These are phyloP conservation scores for Meloe dianella DNA, from an alignment of 2,888 invertebrate genomes.

Conservation along the genomic window DNA sequence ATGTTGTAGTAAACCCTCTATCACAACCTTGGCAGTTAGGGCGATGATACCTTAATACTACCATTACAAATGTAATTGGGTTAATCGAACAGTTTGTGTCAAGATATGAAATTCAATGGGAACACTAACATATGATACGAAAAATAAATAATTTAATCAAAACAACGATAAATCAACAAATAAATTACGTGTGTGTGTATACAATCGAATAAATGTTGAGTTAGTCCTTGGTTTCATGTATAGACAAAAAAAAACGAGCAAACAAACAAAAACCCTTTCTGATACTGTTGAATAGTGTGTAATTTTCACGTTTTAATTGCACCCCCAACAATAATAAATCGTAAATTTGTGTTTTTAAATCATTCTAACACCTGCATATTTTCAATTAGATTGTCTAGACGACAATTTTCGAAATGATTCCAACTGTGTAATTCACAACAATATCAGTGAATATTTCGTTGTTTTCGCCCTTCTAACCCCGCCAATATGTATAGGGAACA, in stretches of 20 bases:
- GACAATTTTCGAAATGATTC: slow-evolving; percentile 16
- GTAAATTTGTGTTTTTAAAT: no score
- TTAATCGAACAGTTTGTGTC: neutral
- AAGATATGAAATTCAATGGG: neutral
- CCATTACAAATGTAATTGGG: neutral
- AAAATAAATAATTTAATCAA: neutral
- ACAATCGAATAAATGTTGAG: neutral
- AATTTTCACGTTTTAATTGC: neutral
- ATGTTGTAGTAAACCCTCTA: neutral
- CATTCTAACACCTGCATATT: no score
- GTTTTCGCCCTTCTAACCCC: no score
- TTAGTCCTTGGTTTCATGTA: neutral
- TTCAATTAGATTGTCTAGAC: slow-evolving; percentile 13
- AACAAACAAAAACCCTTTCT: no score
- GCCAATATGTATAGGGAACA: neutral
- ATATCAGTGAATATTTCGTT: neutral
- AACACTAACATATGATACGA: neutral
- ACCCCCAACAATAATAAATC: no score
- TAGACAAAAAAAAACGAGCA: no score
- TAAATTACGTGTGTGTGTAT: neutral
- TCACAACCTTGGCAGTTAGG: neutral
- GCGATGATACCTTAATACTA: neutral
- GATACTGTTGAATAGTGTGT: no score
- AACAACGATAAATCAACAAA: neutral
- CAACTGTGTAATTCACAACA: neutral